Evolutionary conservation across 2,888 invertebrate species (phyloP), one percentile per base, ranked within the genome.

Genomic region (Sympetrum striolatum): DNA sequence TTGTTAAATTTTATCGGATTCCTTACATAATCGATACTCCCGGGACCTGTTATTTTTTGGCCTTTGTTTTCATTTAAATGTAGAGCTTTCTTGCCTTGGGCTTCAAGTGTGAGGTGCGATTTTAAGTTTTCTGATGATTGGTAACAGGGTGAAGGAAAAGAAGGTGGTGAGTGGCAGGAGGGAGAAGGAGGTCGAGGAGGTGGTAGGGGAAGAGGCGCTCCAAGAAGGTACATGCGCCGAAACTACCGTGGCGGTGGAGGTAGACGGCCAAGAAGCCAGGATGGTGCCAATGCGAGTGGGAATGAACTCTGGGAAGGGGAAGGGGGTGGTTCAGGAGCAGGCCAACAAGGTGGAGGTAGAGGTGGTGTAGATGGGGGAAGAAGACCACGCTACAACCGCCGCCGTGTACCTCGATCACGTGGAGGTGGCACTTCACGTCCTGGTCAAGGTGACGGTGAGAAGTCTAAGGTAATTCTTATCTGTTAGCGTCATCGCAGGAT

Each of bases 231-330:
- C 92, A 93, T 92, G 92, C 92, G 93, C 90, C 96, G 96, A 92
- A 97, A 97, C 93, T 96, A 96, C 95, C 96, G 96, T 92, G 96
- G 96, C 92, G 94, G 96, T 79, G 94, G 94, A 90, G 91, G 91
- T 35, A 91, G 91, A 58, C 94, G 94, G 91, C 93, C 93, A 53
- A 86, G 86, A 22, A 90, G 90, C 90, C 95, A 95, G 93, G 95
- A 95, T 92, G 94, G 93, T 37, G 60, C 58, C 37, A 86, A 86
- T 86, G 37, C 86, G 5, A 82, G 82, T 82, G 86, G 86, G 60
- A 86, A 86, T 86, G 86, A 86, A 86, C 86, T 86, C 35, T 86
- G 86, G 86, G 86, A 86, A 39, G 86, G 86, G 35, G 86, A 37
- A 60, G 86, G 60, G 60, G 86, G 86, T n/a, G 58, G 82, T 15